A percentile compares a stretch with the other conserved stretches of the same genome.
Conservation (phyloP, 2,888 invertebrate species). For the Cerastis rubricosa region DNA sequence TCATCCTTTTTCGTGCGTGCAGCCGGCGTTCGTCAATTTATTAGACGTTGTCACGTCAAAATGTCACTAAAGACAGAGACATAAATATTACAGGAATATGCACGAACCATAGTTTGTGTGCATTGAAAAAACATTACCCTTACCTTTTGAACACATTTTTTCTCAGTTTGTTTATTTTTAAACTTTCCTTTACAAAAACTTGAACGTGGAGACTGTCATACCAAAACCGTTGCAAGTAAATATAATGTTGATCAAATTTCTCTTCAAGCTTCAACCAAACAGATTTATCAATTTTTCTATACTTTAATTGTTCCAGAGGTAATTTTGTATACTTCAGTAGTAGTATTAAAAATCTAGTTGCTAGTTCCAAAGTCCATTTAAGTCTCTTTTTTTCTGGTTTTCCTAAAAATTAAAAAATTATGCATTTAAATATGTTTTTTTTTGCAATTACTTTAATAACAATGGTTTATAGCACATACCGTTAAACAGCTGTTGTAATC, state of each 20-base stretch:
- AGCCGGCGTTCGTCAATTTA: too few species aligned
- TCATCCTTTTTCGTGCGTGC: too few species aligned
- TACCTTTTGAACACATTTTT: constrained; percentile 78
- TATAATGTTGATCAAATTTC: constrained; percentile 75
- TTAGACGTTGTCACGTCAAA: too few species aligned
- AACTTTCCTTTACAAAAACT: constrained; percentile 78
- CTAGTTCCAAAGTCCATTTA: constrained; percentile 79
- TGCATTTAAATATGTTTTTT: neutral
- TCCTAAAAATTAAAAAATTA: constrained; percentile 64
- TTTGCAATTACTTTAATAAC: neutral
- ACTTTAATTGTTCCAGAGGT: constrained; percentile 77
- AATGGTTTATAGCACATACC: constrained; percentile 63
- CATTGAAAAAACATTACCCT: neutral
- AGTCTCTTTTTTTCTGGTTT: constrained; percentile 72
- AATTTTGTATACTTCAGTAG: constrained; percentile 75
- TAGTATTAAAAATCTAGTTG: constrained; percentile 77
- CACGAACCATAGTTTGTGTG: neutral
- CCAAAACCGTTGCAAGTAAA: constrained; percentile 80
- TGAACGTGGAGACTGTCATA: constrained; percentile 79
- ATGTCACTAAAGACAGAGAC: too few species aligned
- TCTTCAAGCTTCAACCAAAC: constrained; percentile 79
- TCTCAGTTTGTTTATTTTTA: constrained; percentile 76
- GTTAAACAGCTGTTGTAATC: constrained; percentile 67
- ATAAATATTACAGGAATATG: neutral
- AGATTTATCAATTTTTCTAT: constrained; percentile 75